A percentile compares a stretch with the other conserved stretches of the same genome.
Conservation (phyloP, 92 coral and sea anemone species). For the Paramuricea clavata region DNA sequence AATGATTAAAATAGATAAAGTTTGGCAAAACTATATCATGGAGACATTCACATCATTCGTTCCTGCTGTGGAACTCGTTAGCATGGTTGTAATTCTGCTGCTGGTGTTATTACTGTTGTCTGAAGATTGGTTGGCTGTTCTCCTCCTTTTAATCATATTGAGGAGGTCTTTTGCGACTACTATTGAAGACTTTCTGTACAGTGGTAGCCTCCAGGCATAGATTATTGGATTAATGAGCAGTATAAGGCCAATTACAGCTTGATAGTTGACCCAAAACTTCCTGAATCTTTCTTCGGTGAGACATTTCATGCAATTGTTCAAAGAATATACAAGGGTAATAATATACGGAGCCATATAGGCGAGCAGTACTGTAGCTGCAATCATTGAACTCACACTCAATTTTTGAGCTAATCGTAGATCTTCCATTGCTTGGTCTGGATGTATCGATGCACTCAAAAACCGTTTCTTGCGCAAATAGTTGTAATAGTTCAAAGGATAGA, state of each 20-base stretch:
- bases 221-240: conserved; percentile 1
- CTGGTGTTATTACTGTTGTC: not conserved
- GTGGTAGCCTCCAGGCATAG: conserved; percentile 23
- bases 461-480: not conserved
- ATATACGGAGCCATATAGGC: not conserved
- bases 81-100: not conserved
- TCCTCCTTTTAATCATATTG: not conserved
- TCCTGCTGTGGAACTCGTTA: not conserved
- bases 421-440: not conserved
- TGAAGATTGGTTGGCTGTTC: not conserved
- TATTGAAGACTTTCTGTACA: conserved; percentile 6
- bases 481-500: conserved; percentile 17
- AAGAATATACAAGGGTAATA: not conserved
- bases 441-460: not conserved
- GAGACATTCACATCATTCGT: not conserved
- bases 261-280: conserved; percentile 14
- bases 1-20: not conserved
- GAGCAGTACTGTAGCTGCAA: not conserved
- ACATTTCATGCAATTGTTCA: not conserved
- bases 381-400: not conserved
- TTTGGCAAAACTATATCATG: not conserved
- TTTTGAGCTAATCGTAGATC: conserved; percentile 18
- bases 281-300: not conserved
- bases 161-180: not conserved
- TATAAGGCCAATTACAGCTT: not conserved